Conservation (phyloP, 2,113 vertebrate genomes). For the Melospiza melodia region DNA sequence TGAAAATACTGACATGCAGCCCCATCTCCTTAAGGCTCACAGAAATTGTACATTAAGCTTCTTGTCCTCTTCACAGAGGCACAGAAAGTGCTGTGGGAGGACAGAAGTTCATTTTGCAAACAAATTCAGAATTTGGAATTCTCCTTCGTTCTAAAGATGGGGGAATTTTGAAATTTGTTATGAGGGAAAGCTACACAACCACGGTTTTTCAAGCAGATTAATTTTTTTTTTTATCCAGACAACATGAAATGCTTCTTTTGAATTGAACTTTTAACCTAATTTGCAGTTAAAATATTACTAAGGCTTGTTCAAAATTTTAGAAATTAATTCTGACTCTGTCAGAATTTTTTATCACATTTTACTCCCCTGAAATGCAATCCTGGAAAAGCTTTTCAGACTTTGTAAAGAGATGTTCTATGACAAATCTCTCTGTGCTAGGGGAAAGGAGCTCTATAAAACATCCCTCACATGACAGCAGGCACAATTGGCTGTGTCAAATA, state of each 20-base stretch:
- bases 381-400: not conserved
- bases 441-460: not conserved
- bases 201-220: not conserved
- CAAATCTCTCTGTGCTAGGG: not conserved
- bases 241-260: not conserved
- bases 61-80: not conserved
- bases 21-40: not conserved
- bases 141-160: not conserved
- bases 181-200: not conserved
- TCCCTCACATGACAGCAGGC: not conserved
- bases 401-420: not conserved
- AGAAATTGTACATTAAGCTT: not conserved
- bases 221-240: not conserved
- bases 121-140: not conserved
- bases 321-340: not conserved
- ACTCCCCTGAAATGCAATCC: not conserved
- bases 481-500: not conserved
- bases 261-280: not conserved
- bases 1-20: not conserved
- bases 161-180: not conserved
- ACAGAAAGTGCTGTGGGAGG: not conserved
- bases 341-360: not conserved
- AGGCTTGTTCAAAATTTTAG: not conserved
- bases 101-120: not conserved
- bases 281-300: not conserved